Conservation (phyloP, 2,888 invertebrate species). For the Pandemis corylana region DNA sequence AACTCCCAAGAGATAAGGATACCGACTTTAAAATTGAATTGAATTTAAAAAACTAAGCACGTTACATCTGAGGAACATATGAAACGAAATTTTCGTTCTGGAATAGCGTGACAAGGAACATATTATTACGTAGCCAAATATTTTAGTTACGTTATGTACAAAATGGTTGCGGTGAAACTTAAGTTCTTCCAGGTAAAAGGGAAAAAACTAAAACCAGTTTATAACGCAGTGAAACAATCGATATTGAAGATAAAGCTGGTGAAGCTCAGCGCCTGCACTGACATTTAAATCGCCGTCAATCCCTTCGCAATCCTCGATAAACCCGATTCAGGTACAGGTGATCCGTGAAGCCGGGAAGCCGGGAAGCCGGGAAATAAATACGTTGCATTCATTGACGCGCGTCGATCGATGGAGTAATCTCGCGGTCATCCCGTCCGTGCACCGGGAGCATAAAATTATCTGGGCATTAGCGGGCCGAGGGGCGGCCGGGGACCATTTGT, state of each 20-base stretch:
- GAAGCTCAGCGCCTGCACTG: background rate
- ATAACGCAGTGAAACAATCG: background rate
- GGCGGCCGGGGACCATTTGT: conserved; percentile 81
- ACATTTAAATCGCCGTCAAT: conserved; percentile 56
- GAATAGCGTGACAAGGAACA: too few species aligned
- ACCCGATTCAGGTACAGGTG: conserved; percentile 65
- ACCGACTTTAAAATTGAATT: background rate
- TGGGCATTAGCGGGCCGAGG: conserved; percentile 76
- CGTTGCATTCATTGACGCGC: conserved; percentile 76
- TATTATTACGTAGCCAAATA: background rate
- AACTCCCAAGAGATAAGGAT: background rate
- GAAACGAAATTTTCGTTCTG: background rate
- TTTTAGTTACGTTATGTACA: background rate
- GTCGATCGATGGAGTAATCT: conserved; percentile 78
- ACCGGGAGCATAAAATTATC: conserved; percentile 76
- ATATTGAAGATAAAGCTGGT: conserved; percentile 3
- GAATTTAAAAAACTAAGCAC: background rate
- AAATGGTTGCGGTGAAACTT: background rate
- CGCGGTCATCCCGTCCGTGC: conserved; percentile 74
- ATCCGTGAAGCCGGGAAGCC: conserved; percentile 73
- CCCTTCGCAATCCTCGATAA: conserved; percentile 69
- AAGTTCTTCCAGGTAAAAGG: background rate
- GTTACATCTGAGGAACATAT: background rate
- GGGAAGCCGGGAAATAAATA: conserved; percentile 72
- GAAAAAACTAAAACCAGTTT: background rate